Evolutionary conservation across 2,113 vertebrate genomes (phyloP).

Genomic region (Daubentonia madagascariensis): DNA sequence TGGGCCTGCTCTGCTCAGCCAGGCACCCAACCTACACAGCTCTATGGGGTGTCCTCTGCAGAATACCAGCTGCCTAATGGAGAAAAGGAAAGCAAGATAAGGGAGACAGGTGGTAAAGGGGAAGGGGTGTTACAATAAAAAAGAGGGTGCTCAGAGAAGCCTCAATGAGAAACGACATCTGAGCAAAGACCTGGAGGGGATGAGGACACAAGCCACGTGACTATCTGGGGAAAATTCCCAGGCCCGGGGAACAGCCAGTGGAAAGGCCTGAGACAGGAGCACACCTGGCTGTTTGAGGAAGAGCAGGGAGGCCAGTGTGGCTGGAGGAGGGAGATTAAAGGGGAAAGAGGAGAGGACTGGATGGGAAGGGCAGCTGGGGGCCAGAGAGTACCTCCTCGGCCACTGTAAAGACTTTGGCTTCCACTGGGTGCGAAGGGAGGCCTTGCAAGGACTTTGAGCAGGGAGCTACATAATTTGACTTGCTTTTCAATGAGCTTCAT

Average conservation of each 20-base stretch:
- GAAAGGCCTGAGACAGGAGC: neutral
- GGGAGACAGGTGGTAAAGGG: neutral
- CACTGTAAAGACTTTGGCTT: neutral
- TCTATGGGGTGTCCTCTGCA: fast-evolving
- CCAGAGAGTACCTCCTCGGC: neutral
- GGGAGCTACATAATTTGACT: neutral
- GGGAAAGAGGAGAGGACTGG: neutral
- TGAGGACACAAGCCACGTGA: neutral
- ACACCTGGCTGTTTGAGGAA: neutral
- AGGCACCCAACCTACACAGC: neutral
- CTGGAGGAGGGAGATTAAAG: neutral
- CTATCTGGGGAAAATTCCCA: neutral
- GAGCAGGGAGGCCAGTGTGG: neutral
- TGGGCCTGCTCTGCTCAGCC: neutral
- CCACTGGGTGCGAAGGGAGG: neutral
- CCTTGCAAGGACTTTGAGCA: slow-evolving; percentile 3
- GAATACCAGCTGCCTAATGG: neutral
- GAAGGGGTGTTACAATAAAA: neutral
- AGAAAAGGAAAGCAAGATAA: neutral
- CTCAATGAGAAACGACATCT: neutral
- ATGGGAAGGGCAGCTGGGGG: neutral
- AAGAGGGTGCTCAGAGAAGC: neutral
- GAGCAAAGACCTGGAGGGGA: neutral
- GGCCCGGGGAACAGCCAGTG: neutral
- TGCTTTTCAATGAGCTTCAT: slow-evolving; percentile 20